Conservation (phyloP, 2,113 vertebrate genomes). For the Crotalus horridus region DNA sequence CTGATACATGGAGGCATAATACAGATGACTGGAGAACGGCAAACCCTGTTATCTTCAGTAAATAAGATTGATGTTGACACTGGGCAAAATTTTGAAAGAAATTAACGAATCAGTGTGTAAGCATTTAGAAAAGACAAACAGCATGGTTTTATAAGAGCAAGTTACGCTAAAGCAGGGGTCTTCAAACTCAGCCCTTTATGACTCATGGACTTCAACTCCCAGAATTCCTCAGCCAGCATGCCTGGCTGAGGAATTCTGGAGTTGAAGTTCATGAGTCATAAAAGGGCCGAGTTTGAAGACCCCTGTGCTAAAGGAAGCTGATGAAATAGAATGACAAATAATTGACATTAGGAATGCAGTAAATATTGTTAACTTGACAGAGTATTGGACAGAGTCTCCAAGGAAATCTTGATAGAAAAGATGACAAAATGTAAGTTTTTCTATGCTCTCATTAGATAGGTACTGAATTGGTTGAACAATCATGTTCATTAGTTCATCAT, state of each 20-base stretch:
- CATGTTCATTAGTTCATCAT: neutral
- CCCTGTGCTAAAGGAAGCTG: too few relatives aligned
- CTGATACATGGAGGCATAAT: neutral
- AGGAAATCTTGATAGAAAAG: neutral
- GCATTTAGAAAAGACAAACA: neutral
- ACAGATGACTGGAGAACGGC: neutral
- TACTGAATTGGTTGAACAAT: neutral
- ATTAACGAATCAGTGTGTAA: neutral
- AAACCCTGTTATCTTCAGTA: neutral
- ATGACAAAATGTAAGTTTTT: neutral
- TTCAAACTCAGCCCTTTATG: too few relatives aligned
- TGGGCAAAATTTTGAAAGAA: neutral
- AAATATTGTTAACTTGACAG: neutral
- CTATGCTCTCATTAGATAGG: neutral
- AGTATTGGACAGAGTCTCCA: neutral
- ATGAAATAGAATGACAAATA: neutral
- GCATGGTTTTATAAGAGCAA: neutral
- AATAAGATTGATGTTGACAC: neutral
- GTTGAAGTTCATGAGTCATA: too few relatives aligned
- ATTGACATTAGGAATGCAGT: neutral
- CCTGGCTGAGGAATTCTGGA: too few relatives aligned
- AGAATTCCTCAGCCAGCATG: too few relatives aligned
- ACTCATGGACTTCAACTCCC: too few relatives aligned
- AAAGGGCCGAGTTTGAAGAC: too few relatives aligned
- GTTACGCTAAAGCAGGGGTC: neutral